Percentiles rank a stretch among this genome's conserved stretches.
phyloP scores from a whole-genome alignment of 1,140 invertebrate genomes.

The Pristionchus pacificus region DNA sequence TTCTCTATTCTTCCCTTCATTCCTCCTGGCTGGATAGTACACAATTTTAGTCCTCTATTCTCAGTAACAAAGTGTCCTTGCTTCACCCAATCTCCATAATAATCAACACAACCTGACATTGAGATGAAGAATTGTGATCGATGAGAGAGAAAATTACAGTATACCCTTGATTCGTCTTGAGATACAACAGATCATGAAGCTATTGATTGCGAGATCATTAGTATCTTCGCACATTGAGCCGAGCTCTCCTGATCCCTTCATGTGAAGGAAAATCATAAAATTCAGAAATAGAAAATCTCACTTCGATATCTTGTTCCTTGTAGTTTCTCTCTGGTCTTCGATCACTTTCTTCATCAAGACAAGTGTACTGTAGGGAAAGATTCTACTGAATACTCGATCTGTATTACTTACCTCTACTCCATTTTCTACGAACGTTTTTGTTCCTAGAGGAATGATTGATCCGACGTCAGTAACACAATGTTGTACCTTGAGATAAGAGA shows the following conservation, averaged over 20 bases:
- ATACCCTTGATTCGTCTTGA: not conserved
- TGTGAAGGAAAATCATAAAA: not conserved
- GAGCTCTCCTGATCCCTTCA: not conserved
- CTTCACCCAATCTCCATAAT: not conserved
- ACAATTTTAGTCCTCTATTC: not conserved
- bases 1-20: not conserved
- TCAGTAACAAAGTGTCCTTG: not conserved
- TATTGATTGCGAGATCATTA: not conserved
- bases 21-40: not conserved
- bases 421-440: not conserved
- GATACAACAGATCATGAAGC: not conserved
- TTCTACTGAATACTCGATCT: not conserved
- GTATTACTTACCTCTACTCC: not conserved
- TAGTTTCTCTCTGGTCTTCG: not conserved
- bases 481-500: not conserved
- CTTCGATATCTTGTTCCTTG: not conserved
- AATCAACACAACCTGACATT: not conserved
- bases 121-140: too few relatives aligned
- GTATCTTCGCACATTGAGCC: not conserved
- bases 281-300: not conserved
- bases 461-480: not conserved
- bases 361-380: not conserved
- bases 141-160: not conserved
- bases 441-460: not conserved
- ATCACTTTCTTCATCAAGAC: not conserved